Conservation (phyloP, 2,888 invertebrate genomes). For the Nemotelus pantherinus region DNA sequence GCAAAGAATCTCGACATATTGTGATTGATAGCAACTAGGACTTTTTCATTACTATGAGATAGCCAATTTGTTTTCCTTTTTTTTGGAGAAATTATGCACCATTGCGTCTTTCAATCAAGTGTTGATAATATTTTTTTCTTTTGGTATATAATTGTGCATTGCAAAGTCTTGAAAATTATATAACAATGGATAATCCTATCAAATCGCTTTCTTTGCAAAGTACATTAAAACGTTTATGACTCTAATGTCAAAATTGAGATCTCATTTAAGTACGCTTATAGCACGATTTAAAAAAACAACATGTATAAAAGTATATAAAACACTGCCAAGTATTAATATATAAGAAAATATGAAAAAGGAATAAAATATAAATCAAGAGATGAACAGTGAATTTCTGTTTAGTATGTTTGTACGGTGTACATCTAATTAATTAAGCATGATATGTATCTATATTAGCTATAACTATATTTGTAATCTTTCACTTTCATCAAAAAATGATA, state of each 20-base stretch:
- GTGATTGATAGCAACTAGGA: too few species aligned
- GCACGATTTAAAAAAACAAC: slow-evolving; percentile 45
- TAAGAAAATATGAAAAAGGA: slow-evolving; percentile 44
- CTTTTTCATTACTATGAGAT: too few species aligned
- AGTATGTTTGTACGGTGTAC: too few species aligned
- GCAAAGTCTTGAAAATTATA: slow-evolving; percentile 18
- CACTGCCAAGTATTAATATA: slow-evolving; percentile 48
- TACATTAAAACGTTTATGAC: slow-evolving; percentile 10
- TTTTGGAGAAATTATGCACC: too few species aligned
- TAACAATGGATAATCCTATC: slow-evolving; percentile 11
- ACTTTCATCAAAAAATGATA: too few species aligned
- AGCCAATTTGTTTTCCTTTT: too few species aligned
- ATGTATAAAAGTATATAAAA: slow-evolving; percentile 46
- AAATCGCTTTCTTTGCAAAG: slow-evolving; percentile 6
- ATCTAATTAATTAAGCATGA: too few species aligned
- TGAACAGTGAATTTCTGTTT: slow-evolving; percentile 8
- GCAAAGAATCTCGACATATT: too few species aligned
- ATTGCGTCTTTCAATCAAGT: too few species aligned
- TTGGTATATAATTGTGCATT: slow-evolving; percentile 2
- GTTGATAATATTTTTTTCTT: too few species aligned
- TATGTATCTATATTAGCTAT: too few species aligned
- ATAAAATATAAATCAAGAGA: slow-evolving; percentile 22
- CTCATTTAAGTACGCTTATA: slow-evolving; percentile 45
- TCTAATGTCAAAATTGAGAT: slow-evolving; percentile 31
- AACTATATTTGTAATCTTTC: too few species aligned